Evolutionary conservation across 2,113 vertebrate species (phyloP), one percentile per base, ranked within the genome.

Genomic region (Upupa epops): DNA sequence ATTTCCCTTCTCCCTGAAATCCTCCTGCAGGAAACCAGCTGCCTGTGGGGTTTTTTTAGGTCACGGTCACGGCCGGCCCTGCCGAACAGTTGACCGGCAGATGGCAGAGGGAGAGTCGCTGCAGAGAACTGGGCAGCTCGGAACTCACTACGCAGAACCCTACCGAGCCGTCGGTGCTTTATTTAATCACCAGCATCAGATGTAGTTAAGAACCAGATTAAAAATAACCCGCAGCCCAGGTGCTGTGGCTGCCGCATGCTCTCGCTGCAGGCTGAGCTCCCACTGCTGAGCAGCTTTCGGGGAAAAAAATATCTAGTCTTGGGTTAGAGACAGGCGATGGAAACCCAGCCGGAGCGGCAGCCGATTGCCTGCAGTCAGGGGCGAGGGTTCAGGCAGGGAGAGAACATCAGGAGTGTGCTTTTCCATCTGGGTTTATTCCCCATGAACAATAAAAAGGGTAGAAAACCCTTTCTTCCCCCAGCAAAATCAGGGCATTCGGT

Each of bases 61-160:
- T 86, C 94, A 72, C 3, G 12, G 79, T 51, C 76, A 37, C 3
- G 1, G 1, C 36, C 6, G 22, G 66, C 66, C 90, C 85, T 5
- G 68, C 68, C 13, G 8, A 46, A 13, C 4, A 9, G 32, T 77
- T 42, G 81, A 58, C 93, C 94, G 61, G 94, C 91, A 96, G 95
- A 88, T 95, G 94, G 94, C 93, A n/a, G 63, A 34, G 85, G 68
- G 34, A 71, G 26, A 63, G 84, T 24, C 79, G 2, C 56, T 6
- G 10, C 73, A 22, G 70, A 34, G 69, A 54, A 15, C 46, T n/a
- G 75, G 71, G 88, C 89, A 80, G 52, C 84, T 36, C 61, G 1
- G 2, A 24, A 8, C 61, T 71, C 36, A 2, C 34, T 25, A 13
- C 11, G 18, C 73, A 5, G 19, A 32, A 3, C 60, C 73, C 89